phyloP scores from a whole-genome alignment of 2,113 vertebrate genomes.

The Todiramphus chloris region DNA sequence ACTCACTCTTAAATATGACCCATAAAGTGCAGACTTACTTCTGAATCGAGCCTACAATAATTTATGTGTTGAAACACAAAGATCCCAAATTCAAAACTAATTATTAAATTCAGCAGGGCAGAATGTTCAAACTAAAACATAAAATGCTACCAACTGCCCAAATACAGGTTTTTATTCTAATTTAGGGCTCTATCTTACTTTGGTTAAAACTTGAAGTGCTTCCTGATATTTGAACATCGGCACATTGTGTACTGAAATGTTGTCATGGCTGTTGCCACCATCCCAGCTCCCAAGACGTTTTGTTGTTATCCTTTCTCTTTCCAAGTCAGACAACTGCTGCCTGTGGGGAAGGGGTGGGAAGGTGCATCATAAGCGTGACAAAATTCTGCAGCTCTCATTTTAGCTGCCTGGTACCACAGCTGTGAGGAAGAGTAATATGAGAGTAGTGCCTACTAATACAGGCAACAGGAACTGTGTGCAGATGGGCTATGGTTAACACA shows the following conservation, averaged over 20 bases:
- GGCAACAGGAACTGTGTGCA: neutral
- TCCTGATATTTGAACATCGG: neutral
- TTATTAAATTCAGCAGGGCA: neutral
- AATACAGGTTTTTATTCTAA: neutral
- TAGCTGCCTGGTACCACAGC: neutral
- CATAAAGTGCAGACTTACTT: neutral
- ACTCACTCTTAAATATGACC: neutral
- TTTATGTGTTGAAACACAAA: neutral
- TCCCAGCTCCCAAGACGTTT: neutral
- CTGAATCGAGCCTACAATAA: neutral
- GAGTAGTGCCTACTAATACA: neutral
- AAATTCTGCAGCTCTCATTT: neutral
- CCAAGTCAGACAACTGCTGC: neutral
- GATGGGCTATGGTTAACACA: neutral
- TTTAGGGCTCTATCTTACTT: neutral
- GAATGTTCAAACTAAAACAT: neutral
- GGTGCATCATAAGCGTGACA: neutral
- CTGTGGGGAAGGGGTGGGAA: neutral
- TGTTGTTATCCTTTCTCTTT: neutral
- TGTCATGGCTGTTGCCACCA: neutral
- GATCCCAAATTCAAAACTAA: neutral
- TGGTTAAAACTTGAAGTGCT: neutral
- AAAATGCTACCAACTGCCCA: neutral
- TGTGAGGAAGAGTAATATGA: neutral
- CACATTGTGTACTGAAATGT: neutral